These are phyloP conservation scores for Sylvilagus floridanus DNA, from an alignment of 2,797 vertebrate genomes.

Conservation along the genomic window DNA sequence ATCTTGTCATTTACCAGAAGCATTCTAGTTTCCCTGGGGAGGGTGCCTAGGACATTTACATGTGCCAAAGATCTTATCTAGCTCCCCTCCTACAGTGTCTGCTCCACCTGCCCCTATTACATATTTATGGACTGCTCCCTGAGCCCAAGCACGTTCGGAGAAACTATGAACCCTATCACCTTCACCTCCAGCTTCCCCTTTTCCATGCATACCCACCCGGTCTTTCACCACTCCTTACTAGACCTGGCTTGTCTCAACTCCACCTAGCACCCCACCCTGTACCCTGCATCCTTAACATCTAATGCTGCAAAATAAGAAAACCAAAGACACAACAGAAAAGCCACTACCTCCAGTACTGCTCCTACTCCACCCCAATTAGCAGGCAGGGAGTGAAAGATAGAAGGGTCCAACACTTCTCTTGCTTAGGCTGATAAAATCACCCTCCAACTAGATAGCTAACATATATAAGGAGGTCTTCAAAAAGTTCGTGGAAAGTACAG, in stretches of 20 bases:
- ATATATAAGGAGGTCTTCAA: background rate
- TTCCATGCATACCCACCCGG: background rate
- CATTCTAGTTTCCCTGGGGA: background rate
- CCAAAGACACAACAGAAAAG: background rate
- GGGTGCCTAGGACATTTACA: background rate
- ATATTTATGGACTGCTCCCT: background rate
- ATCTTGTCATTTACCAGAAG: slow-evolving; percentile 14
- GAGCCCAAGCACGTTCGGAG: background rate
- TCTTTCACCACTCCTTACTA: slow-evolving; percentile 19
- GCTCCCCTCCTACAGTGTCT: background rate
- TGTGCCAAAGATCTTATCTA: background rate
- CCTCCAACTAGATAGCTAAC: background rate
- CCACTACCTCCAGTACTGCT: too few species aligned
- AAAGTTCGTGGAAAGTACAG: too few species aligned
- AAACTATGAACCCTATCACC: background rate
- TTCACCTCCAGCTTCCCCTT: background rate
- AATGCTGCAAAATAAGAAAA: slow-evolving; percentile 28
- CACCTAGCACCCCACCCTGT: background rate
- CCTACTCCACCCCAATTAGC: background rate
- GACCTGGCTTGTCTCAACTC: background rate
- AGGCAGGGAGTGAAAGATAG: background rate
- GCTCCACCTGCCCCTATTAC: background rate
- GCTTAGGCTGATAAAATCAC: background rate
- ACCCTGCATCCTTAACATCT: background rate
- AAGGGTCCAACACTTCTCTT: background rate